Evolutionary conservation across 2,888 invertebrate genomes (phyloP).

Genomic region (Drosophila neoperkinsi): DNA sequence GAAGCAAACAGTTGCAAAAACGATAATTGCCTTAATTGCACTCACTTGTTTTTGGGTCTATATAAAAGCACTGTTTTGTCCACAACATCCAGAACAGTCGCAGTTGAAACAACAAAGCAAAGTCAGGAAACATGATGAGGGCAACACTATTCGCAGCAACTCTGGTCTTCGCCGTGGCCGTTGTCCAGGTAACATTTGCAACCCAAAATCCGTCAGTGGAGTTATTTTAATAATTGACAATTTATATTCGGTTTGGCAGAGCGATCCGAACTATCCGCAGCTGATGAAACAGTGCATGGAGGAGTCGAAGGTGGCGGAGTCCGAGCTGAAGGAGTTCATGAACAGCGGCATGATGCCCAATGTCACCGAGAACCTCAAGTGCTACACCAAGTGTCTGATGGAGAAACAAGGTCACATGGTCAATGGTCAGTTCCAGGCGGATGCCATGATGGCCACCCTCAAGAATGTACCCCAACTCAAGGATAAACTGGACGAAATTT

Average conservation of each 20-base stretch:
- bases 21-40: conserved; percentile 71
- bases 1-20: conserved; percentile 40
- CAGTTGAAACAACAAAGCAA: conserved; percentile 28
- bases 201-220: background rate
- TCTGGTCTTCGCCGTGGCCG: conserved; percentile 45
- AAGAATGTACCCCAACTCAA: conserved; percentile 59
- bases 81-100: conserved; percentile 19
- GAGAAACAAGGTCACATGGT: conserved; percentile 76
- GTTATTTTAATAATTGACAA: background rate
- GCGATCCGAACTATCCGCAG: conserved; percentile 56
- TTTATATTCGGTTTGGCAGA: conserved; percentile 25
- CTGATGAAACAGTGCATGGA: conserved; percentile 72
- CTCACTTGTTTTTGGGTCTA: conserved; percentile 29
- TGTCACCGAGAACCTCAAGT: conserved; percentile 73
- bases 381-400: conserved; percentile 78
- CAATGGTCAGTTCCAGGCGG: conserved; percentile 72
- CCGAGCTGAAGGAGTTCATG: conserved; percentile 64
- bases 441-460: conserved; percentile 50
- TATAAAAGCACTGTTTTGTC: conserved; percentile 55
- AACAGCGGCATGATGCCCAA: conserved; percentile 53
- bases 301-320: conserved; percentile 56
- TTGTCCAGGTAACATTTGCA: conserved; percentile 60
- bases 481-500: conserved; percentile 63
- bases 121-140: conserved; percentile 49
- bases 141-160: conserved; percentile 47